These are phyloP conservation scores for Torymus tubicola DNA, from an alignment of 2,888 invertebrate genomes.

Conservation along the genomic window DNA sequence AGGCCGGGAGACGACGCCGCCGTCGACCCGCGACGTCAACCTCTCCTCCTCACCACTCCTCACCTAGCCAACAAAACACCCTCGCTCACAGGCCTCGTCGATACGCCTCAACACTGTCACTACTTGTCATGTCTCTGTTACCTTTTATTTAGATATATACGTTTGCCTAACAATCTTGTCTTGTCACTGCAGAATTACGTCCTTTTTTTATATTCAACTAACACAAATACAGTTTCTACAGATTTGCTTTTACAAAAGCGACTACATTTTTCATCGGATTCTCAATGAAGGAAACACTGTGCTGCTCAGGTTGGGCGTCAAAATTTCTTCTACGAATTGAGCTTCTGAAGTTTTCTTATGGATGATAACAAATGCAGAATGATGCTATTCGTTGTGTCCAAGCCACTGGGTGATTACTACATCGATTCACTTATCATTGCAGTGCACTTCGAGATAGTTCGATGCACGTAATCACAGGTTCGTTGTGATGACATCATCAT, in stretches of 20 bases:
- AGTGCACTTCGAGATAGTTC: not conserved
- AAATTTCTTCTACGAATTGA: no score
- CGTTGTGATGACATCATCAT: not conserved
- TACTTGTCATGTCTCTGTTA: constrained; percentile 40
- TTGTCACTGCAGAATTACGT: no score
- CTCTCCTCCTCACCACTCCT: not conserved
- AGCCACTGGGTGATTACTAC: not conserved
- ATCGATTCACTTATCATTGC: not conserved
- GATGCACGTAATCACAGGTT: not conserved
- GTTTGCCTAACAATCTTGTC: not conserved
- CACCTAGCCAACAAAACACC: no score
- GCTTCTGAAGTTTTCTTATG: no score
- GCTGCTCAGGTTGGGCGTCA: no score
- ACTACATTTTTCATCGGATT: no score
- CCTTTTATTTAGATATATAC: not conserved
- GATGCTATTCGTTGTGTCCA: no score
- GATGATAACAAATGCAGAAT: no score
- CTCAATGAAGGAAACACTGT: no score
- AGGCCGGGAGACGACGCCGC: constrained; percentile 16
- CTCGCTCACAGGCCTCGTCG: constrained; percentile 1
- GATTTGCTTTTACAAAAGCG: no score
- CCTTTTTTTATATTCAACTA: no score
- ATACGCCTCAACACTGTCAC: constrained; percentile 18
- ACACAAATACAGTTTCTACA: no score
- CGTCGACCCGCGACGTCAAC: constrained; percentile 1